phyloP scores from a whole-genome alignment of 2,797 vertebrate genomes.

The Aphelocoma californica region DNA sequence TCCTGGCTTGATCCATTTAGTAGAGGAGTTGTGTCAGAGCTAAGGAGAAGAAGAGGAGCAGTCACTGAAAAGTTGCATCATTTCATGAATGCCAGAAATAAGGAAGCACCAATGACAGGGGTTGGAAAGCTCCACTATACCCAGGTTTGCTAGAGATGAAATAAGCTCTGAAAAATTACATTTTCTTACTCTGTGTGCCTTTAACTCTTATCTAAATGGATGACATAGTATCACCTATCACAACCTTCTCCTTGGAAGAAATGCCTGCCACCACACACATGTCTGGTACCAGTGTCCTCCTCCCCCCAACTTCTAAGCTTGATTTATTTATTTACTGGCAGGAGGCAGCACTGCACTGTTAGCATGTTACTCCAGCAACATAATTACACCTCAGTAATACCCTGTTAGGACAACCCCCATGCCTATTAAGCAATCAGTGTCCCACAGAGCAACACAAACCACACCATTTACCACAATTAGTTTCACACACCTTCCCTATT shows the following conservation, averaged over 20 bases:
- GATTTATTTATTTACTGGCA: neutral
- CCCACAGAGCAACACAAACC: neutral
- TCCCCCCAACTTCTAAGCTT: neutral
- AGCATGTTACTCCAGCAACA: neutral
- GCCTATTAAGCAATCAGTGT: neutral
- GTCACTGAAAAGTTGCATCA: constrained; percentile 1
- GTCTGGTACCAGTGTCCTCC: neutral
- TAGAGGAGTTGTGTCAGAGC: constrained; percentile 94
- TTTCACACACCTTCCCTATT: neutral
- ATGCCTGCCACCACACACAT: rapidly evolving
- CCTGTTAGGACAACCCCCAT: neutral
- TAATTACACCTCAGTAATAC: neutral
- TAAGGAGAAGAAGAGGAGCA: constrained; percentile 57
- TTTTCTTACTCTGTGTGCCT: neutral
- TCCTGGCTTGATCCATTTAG: constrained; percentile 97
- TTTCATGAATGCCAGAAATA: rapidly evolving
- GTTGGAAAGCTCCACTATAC: neutral
- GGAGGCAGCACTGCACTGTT: neutral
- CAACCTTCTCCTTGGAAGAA: neutral
- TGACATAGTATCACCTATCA: neutral
- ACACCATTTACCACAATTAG: neutral
- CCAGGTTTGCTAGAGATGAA: neutral
- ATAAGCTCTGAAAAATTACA: neutral
- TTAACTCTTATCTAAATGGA: neutral
- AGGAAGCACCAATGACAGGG: neutral